Evolutionary conservation across 1,140 invertebrate genomes (phyloP), one percentile per base, ranked within the genome.

Genomic region (Steinernema khuongi): DNA sequence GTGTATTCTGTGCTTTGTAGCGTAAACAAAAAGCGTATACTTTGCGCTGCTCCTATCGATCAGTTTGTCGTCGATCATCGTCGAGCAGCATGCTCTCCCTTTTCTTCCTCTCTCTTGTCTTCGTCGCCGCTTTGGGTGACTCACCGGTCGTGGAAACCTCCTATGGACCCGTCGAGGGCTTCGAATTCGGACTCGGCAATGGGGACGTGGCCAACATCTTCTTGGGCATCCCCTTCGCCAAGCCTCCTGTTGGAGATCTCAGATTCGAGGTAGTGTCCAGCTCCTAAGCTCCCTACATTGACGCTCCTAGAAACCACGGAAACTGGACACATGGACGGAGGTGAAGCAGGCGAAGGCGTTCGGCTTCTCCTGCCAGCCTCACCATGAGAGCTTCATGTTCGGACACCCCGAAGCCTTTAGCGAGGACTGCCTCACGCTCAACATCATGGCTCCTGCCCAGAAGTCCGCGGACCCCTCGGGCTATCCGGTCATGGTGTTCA

Each of bases 381-480:
- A 60, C 50, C 50, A 60, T 26, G 60, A 19, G 31, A 30, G 1
- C 44, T 90, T 89, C 31, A 86, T 93, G 75, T 92, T 17, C 43
- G 36, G 36, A 11, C 36, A 7, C 50, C 14, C 14, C 14, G 19
- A 60, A 22, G 19, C 50, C 50, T 60, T n/a, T 22, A 26, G 89
- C 80, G 95, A 97, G 88, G 94, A 97, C 86, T 97, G 95, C 86
- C 89, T 97, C 18, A 95, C 95, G 86, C 88, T 97, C 50, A 96
- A 94, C 86, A 68, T 77, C 11, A 68, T 76, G 29, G 44, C 50
- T 14, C 76, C 76, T 0, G 66, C 68, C 28, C 72, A 31, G 2
- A 31, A 26, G 1, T 71, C 71, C 72, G 18, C 31, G 73, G 18
- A 71, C 31, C 68, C 72, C 31, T 60, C 7, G 26, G 31, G 30